A percentile compares a stretch with the other conserved stretches of the same genome.
These are phyloP conservation scores for Drosophila diplacantha DNA, from an alignment of 2,888 invertebrate genomes.

Conservation along the genomic window DNA sequence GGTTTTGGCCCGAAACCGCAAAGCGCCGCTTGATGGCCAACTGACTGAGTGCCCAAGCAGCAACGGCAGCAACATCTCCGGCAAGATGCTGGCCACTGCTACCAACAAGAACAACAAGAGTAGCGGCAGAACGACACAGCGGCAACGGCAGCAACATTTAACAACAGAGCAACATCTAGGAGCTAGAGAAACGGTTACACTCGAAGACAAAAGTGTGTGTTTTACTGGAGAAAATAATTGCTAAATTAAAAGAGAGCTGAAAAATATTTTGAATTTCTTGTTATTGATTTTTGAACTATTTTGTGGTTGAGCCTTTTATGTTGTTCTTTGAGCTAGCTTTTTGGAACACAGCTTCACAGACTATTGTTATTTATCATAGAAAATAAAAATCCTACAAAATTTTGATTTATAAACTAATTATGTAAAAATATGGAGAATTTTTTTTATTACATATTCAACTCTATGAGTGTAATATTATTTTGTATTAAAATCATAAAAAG, in stretches of 20 bases:
- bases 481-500: too few relatives aligned
- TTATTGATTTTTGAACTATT: neutral
- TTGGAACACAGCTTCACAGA: neutral
- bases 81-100: conserved; percentile 15
- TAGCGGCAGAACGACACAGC: conserved; percentile 15
- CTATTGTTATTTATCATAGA: neutral
- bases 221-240: neutral
- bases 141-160: conserved; percentile 1
- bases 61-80: conserved; percentile 17
- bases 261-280: neutral
- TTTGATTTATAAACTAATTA: too few relatives aligned
- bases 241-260: too few relatives aligned
- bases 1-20: conserved; percentile 55
- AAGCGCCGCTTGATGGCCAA: conserved; percentile 69
- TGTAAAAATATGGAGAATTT: too few relatives aligned
- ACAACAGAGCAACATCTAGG: conserved; percentile 1
- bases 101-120: conserved; percentile 3
- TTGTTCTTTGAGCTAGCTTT: neutral
- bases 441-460: too few relatives aligned
- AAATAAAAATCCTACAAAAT: too few relatives aligned
- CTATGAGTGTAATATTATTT: too few relatives aligned
- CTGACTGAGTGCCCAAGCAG: conserved; percentile 60
- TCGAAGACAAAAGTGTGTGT: neutral
- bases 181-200: neutral
- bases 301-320: neutral